A percentile compares a stretch with the other conserved stretches of the same genome.
phyloP scores from a whole-genome alignment of 2,113 vertebrate species.

The Himantopus leucocephalus region DNA sequence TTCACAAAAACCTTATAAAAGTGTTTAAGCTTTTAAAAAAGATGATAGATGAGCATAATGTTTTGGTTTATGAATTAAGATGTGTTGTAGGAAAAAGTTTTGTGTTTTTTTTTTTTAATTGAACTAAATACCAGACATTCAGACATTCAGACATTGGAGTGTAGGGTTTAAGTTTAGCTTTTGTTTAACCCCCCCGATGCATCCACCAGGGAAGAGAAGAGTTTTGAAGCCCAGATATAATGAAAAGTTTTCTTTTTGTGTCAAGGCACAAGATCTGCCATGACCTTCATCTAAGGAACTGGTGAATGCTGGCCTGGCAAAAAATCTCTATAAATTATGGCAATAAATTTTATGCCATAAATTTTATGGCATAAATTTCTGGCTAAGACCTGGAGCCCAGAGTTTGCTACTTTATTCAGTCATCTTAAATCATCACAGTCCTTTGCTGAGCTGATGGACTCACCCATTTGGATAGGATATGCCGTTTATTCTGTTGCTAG shows the following conservation, averaged over 20 bases:
- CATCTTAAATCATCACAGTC: neutral
- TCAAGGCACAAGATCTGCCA: neutral
- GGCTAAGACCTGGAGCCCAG: neutral
- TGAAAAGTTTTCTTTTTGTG: neutral
- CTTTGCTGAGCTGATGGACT: neutral
- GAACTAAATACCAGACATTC: neutral
- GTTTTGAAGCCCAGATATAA: neutral
- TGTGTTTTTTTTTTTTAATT: neutral
- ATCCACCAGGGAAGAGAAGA: neutral
- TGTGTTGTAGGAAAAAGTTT: neutral
- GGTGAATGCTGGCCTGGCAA: neutral
- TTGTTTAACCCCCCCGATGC: neutral
- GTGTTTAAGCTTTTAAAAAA: neutral
- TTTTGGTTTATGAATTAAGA: neutral
- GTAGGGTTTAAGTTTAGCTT: neutral
- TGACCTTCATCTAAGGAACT: neutral
- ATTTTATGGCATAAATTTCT: neutral
- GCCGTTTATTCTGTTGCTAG: constrained; percentile 17
- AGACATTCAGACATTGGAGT: neutral
- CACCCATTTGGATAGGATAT: neutral
- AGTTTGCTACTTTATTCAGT: neutral
- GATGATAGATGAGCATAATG: neutral
- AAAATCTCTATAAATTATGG: neutral
- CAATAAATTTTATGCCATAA: too few species aligned
- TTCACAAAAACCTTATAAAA: neutral